Evolutionary conservation across 2,888 invertebrate genomes (phyloP).

Genomic region (Germaria angustata): DNA sequence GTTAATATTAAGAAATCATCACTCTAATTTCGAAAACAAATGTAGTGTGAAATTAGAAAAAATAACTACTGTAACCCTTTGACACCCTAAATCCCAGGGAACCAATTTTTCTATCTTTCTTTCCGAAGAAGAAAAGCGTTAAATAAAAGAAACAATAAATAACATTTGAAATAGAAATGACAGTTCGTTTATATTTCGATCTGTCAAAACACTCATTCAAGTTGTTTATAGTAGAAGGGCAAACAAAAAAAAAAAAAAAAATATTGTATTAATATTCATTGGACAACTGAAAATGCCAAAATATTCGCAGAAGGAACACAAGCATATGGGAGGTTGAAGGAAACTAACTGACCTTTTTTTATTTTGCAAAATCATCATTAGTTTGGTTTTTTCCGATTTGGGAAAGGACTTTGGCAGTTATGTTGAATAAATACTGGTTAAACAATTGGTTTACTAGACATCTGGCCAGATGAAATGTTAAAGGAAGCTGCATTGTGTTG

Average conservation of each 20-base stretch:
- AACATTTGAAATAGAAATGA: conserved; percentile 39
- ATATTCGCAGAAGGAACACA: neutral
- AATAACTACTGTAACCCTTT: conserved; percentile 38
- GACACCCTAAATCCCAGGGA: neutral
- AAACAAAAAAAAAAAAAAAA: too few relatives aligned
- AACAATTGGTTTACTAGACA: conserved; percentile 31
- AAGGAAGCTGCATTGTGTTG: neutral
- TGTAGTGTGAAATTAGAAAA: conserved; percentile 66
- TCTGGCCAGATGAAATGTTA: conserved; percentile 36
- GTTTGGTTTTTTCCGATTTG: conserved; percentile 12
- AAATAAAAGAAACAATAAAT: conserved; percentile 35
- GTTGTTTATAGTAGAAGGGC: neutral
- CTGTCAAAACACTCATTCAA: conserved; percentile 58
- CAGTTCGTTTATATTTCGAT: conserved; percentile 34
- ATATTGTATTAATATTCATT: neutral
- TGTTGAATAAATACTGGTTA: neutral
- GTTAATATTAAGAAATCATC: conserved; percentile 51
- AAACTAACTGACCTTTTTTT: conserved; percentile 43
- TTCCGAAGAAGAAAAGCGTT: neutral
- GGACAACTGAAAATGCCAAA: neutral
- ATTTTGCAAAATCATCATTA: conserved; percentile 62
- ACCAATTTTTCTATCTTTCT: conserved; percentile 12
- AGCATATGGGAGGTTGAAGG: neutral
- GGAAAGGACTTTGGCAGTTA: conserved; percentile 30
- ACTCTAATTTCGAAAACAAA: conserved; percentile 47